A percentile compares a stretch with the other conserved stretches of the same genome.
Evolutionary conservation across 2,113 vertebrate species (phyloP).

Genomic region (Myrmecobius fasciatus): DNA sequence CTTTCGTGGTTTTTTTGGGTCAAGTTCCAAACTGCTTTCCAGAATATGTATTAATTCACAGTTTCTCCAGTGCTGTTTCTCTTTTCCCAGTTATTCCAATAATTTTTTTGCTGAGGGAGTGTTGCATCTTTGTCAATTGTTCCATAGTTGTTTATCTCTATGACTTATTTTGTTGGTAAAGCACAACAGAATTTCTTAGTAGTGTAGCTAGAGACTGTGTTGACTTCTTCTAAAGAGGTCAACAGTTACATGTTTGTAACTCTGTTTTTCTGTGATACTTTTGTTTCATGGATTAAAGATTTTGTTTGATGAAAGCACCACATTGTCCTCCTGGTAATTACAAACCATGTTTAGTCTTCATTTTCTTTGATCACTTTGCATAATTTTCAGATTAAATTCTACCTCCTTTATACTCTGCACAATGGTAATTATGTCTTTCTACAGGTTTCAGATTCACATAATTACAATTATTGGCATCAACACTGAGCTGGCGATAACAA

Average conservation of each 20-base stretch:
- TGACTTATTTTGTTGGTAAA: background rate
- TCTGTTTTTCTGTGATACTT: background rate
- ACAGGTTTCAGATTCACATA: background rate
- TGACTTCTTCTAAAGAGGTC: background rate
- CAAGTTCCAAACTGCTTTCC: background rate
- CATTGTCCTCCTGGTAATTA: background rate
- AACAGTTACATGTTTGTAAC: background rate
- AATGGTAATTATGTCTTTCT: background rate
- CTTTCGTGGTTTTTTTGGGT: background rate
- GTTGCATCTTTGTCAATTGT: background rate
- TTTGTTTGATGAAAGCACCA: background rate
- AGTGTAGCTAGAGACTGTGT: background rate
- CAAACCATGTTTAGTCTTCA: background rate
- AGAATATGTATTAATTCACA: background rate
- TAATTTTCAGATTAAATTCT: background rate
- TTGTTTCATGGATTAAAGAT: background rate
- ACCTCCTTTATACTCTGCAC: background rate
- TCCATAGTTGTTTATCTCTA: background rate
- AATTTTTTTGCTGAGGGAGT: background rate
- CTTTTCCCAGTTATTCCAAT: background rate
- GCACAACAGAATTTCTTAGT: background rate
- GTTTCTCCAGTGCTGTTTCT: background rate
- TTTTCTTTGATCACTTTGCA: background rate
- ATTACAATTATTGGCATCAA: background rate
- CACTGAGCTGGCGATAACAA: background rate